Percentiles rank a stretch among this genome's conserved stretches.
These are phyloP conservation scores for Tachypleus tridentatus DNA, from an alignment of 1,140 invertebrate species.

Conservation along the genomic window DNA sequence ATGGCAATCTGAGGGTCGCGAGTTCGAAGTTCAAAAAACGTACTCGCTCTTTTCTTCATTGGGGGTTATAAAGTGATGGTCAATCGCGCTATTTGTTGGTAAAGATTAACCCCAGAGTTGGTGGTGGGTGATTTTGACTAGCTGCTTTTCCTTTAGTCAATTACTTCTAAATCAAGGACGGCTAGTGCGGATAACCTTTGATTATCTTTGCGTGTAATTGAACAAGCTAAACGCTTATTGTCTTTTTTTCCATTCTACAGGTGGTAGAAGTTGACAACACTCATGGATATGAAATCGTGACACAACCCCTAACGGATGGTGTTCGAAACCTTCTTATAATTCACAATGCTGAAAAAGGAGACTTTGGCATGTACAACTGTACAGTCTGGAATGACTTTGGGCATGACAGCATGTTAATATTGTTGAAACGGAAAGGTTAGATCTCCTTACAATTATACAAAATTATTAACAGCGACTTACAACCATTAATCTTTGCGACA, in stretches of 20 bases:
- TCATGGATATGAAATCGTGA: slow-evolving; percentile 35
- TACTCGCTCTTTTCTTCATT: too few relatives aligned
- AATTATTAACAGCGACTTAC: not conserved
- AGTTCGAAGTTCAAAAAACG: too few relatives aligned
- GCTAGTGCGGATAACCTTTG: too few relatives aligned
- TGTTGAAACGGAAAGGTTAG: slow-evolving; percentile 77
- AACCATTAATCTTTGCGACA: not conserved
- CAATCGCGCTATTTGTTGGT: too few relatives aligned
- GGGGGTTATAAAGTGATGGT: too few relatives aligned
- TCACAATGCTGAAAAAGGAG: slow-evolving; percentile 59
- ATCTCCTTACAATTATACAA: slow-evolving; percentile 22
- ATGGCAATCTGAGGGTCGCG: too few relatives aligned
- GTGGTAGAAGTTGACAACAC: slow-evolving; percentile 24
- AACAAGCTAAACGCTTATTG: too few relatives aligned
- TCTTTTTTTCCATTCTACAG: not conserved
- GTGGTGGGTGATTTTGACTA: too few relatives aligned
- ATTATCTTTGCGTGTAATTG: too few relatives aligned
- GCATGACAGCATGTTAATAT: slow-evolving; percentile 66
- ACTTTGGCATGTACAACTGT: slow-evolving; percentile 89
- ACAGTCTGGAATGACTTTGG: slow-evolving; percentile 83
- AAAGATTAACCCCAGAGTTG: too few relatives aligned
- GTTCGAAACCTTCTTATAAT: slow-evolving; percentile 68
- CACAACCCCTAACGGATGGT: slow-evolving; percentile 46
- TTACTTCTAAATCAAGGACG: too few relatives aligned
- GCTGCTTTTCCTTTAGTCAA: too few relatives aligned